Evolutionary conservation across 2,797 vertebrate species (phyloP).

Genomic region (Nyctalus aviator): DNA sequence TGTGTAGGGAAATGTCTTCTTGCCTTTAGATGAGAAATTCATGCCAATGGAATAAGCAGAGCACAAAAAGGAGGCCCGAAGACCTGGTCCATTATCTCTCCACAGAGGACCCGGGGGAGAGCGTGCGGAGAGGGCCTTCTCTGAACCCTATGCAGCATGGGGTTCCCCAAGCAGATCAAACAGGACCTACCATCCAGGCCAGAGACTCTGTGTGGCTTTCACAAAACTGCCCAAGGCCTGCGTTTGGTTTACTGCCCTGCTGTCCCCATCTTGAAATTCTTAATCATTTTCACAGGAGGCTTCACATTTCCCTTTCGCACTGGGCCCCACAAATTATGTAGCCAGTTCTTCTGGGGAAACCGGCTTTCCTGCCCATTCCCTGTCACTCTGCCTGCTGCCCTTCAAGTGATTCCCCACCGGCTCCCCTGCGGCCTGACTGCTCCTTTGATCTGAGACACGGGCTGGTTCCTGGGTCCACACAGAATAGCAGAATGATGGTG

Average conservation of each 20-base stretch:
- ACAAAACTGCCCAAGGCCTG: accelerated
- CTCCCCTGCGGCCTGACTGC: conserved; percentile 1
- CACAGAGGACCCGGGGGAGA: background rate
- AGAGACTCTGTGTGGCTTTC: background rate
- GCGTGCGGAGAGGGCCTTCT: background rate
- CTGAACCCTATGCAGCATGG: background rate
- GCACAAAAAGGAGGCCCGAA: background rate
- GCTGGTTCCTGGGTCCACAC: conserved; percentile 76
- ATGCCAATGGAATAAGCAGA: background rate
- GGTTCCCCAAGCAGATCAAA: background rate
- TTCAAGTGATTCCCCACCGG: background rate
- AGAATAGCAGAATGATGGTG: conserved; percentile 77
- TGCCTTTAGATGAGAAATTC: conserved; percentile 4
- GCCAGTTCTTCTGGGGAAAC: background rate
- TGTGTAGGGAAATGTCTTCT: background rate
- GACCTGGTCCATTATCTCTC: background rate
- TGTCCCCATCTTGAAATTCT: background rate
- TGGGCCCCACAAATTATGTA: background rate
- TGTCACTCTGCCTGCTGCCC: conserved; percentile 12
- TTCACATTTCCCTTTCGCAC: background rate
- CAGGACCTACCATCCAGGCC: accelerated
- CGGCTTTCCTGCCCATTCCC: conserved; percentile 37
- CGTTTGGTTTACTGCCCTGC: background rate
- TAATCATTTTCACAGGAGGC: background rate
- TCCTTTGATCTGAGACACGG: conserved; percentile 80